These are phyloP conservation scores for Drosophila obscura DNA, from an alignment of 1,140 invertebrate species.

Conservation along the genomic window DNA sequence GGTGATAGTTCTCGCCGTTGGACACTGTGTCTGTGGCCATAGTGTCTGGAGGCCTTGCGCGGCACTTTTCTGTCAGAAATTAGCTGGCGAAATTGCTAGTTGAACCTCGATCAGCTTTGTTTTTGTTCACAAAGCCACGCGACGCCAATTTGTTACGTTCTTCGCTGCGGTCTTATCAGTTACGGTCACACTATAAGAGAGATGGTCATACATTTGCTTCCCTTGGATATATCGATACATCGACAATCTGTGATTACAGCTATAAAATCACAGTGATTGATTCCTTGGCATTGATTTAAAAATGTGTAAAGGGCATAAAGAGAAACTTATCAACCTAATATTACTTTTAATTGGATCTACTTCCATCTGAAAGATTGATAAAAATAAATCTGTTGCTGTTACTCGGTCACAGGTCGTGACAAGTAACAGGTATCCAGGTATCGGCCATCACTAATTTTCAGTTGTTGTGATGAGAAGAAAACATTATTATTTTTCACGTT, in stretches of 20 bases:
- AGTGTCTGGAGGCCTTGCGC: neutral
- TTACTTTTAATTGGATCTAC: too few relatives aligned
- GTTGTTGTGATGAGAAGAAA: constrained; percentile 49
- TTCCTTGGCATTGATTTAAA: too few relatives aligned
- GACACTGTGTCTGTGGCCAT: constrained; percentile 83
- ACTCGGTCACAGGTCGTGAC: constrained; percentile 8
- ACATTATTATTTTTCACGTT: constrained; percentile 76
- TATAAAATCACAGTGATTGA: too few relatives aligned
- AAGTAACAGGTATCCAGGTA: too few relatives aligned
- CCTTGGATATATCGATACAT: too few relatives aligned
- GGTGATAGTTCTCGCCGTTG: constrained; percentile 86
- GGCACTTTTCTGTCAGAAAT: neutral
- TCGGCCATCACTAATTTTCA: constrained; percentile 18
- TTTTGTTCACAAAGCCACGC: constrained; percentile 43
- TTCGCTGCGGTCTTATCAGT: too few relatives aligned
- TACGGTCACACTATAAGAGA: constrained; percentile 3
- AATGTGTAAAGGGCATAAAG: too few relatives aligned
- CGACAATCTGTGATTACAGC: too few relatives aligned
- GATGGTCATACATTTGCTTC: too few relatives aligned
- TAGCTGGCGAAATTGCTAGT: neutral
- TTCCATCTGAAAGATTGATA: too few relatives aligned
- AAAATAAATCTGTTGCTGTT: too few relatives aligned
- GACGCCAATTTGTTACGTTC: constrained; percentile 33
- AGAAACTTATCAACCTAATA: too few relatives aligned
- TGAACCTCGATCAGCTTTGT: constrained; percentile 14